These are phyloP conservation scores for Mystacornis crossleyi DNA, from an alignment of 2,113 vertebrate genomes.

Conservation along the genomic window DNA sequence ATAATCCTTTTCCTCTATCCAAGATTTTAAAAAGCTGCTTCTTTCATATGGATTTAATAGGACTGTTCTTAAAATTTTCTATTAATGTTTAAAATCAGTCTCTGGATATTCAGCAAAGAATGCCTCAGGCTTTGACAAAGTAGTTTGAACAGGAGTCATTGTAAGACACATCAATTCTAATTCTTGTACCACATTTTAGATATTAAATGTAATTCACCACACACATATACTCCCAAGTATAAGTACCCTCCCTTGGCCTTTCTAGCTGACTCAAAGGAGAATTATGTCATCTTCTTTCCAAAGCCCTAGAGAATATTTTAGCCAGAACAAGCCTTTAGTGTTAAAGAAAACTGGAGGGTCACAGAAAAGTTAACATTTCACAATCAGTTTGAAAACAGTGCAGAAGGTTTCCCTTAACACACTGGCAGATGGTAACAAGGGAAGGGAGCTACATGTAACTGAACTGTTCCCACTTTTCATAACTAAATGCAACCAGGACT, in stretches of 20 bases:
- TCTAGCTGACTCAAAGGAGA: background rate
- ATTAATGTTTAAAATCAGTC: background rate
- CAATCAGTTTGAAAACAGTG: background rate
- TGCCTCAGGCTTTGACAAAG: background rate
- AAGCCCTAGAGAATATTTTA: background rate
- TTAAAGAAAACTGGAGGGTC: background rate
- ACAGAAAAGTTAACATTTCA: constrained; percentile 22
- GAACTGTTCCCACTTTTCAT: background rate
- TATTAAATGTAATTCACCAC: background rate
- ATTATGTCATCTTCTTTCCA: background rate
- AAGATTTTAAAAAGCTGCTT: background rate
- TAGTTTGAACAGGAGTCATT: background rate
- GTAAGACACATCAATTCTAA: background rate
- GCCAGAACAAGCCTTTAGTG: background rate
- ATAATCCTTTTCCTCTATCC: background rate
- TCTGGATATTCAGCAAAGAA: background rate
- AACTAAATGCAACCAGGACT: background rate
- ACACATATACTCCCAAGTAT: background rate
- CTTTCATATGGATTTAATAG: background rate
- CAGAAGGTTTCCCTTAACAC: background rate
- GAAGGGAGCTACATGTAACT: background rate
- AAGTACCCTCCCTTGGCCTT: background rate
- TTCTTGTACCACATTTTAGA: background rate
- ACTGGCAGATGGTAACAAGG: background rate
- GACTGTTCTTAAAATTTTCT: background rate